Evolutionary conservation across 2,888 invertebrate genomes (phyloP).

Genomic region (Dryobota labecula): DNA sequence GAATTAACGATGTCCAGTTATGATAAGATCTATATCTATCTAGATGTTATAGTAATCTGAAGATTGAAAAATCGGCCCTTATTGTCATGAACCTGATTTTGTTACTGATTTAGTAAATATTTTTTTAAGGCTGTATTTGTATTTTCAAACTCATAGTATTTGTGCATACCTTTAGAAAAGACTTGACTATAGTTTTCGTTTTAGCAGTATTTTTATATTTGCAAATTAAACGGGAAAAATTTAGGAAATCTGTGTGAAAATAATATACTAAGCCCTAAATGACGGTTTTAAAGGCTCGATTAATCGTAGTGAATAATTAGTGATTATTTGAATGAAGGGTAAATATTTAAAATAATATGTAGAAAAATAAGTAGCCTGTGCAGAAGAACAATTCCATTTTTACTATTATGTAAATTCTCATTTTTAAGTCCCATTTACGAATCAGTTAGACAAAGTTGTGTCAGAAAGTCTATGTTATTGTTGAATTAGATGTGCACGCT

Average conservation of each 20-base stretch:
- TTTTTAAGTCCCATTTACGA: neutral
- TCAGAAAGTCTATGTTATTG: no score
- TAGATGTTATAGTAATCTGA: no score
- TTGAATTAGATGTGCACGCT: neutral
- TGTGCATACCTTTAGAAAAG: constrained; percentile 32
- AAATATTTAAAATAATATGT: neutral
- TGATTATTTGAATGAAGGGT: neutral
- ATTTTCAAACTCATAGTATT: no score
- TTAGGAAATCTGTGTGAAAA: neutral
- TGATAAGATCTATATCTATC: no score
- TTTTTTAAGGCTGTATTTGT: neutral
- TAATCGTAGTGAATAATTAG: neutral
- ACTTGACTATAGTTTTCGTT: constrained; percentile 17
- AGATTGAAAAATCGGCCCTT: no score
- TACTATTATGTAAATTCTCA: neutral
- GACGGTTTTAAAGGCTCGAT: constrained; percentile 8
- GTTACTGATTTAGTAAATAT: neutral
- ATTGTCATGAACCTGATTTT: neutral
- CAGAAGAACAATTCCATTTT: neutral
- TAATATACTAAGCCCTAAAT: neutral
- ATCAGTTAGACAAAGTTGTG: no score
- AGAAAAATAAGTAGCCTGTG: neutral
- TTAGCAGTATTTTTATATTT: constrained; percentile 14
- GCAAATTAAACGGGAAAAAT: neutral
- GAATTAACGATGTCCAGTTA: no score